Evolutionary conservation across 2,797 vertebrate genomes (phyloP).

Genomic region (Picus viridis): DNA sequence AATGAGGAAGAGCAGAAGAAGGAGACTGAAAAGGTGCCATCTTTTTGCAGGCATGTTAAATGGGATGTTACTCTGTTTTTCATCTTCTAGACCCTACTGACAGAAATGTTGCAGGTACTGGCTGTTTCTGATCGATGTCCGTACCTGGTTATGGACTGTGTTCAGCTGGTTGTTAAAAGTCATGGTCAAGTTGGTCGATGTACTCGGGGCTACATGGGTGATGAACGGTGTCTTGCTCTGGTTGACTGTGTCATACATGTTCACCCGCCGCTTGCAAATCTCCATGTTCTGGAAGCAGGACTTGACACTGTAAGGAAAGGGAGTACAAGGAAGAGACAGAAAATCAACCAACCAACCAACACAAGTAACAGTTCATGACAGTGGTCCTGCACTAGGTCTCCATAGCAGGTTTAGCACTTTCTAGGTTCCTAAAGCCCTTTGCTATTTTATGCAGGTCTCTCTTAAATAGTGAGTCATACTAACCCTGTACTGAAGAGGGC

Average conservation of each 20-base stretch:
- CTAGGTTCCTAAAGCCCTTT: not conserved
- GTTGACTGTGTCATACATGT: constrained; percentile 98
- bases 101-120: not conserved
- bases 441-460: not conserved
- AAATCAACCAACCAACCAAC: not conserved
- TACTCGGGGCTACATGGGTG: constrained; percentile 97
- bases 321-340: not conserved
- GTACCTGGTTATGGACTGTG: constrained; percentile 95
- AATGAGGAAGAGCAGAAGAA: not conserved
- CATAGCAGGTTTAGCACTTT: not conserved
- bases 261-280: constrained; percentile 96
- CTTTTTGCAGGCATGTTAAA: not conserved
- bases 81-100: not conserved
- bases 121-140: not conserved
- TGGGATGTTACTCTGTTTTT: not conserved
- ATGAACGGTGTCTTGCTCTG: constrained; percentile 99
- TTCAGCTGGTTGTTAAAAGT: constrained; percentile 99
- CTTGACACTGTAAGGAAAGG: constrained; percentile 86
- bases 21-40: not conserved
- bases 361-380: not conserved
- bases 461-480: not conserved
- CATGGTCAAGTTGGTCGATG: constrained; percentile 99
- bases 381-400: not conserved
- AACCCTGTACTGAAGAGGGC: not conserved
- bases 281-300: constrained; percentile 99